A percentile compares a stretch with the other conserved stretches of the same genome.
These are phyloP conservation scores for Battus philenor DNA, from an alignment of 1,140 invertebrate species.

Conservation along the genomic window DNA sequence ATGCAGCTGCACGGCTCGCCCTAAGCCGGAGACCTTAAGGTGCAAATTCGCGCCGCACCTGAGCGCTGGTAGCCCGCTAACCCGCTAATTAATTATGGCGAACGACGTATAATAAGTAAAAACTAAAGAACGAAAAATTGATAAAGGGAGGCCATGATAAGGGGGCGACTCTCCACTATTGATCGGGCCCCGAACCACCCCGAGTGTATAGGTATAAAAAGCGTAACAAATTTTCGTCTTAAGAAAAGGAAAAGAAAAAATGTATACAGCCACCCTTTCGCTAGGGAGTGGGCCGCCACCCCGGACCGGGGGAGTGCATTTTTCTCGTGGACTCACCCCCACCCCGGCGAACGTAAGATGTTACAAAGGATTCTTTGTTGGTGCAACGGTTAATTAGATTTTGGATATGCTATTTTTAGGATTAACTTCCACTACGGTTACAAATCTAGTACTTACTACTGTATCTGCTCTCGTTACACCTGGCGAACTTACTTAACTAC, in stretches of 20 bases:
- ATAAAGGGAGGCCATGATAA: conserved; percentile 62
- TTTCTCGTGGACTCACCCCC: conserved; percentile 56
- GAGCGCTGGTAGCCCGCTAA: conserved; percentile 7
- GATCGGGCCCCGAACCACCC: conserved; percentile 50
- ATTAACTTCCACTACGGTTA: conserved; percentile 13
- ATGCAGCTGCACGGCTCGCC: neutral
- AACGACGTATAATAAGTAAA: conserved; percentile 52
- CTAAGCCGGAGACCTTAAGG: neutral
- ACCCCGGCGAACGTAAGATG: conserved; percentile 57
- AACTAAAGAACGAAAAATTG: conserved; percentile 71
- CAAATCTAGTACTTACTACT: too few relatives aligned
- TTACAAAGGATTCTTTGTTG: conserved; percentile 71
- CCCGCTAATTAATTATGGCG: conserved; percentile 53
- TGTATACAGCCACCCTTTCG: conserved; percentile 65
- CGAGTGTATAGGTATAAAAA: conserved; percentile 70
- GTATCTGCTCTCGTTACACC: too few relatives aligned
- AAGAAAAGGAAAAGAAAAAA: conserved; percentile 76
- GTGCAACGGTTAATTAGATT: conserved; percentile 63
- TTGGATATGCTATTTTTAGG: conserved; percentile 52
- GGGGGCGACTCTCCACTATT: conserved; percentile 44
- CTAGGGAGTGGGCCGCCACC: conserved; percentile 28
- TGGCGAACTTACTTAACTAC: too few relatives aligned
- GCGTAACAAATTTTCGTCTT: conserved; percentile 76
- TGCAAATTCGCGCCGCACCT: neutral
- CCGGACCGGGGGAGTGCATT: conserved; percentile 40